Base-by-base conservation (phyloP, 2,888 invertebrate genomes). In the Steinernema hermaphroditum region DNA sequence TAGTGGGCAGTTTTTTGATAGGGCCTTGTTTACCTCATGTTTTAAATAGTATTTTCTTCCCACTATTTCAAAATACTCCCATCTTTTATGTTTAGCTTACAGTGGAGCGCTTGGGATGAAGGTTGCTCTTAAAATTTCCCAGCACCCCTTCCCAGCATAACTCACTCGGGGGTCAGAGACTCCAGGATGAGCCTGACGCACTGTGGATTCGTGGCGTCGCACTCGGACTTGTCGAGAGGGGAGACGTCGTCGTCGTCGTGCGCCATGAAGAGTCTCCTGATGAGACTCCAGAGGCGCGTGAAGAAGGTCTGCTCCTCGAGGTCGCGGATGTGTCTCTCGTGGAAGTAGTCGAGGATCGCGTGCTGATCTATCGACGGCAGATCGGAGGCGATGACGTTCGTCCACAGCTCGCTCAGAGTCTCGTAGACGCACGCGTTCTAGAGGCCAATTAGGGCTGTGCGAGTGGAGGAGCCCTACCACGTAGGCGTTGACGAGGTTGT, bases 351-450 rank as follows among this genome's bases (percentile, higher is more conserved):
- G n/a, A 46, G 46, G 19, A 46, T 46, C 46, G 46, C 46, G 16
- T 46, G 46, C 46, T 46, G 46, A 19, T 46, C 46, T 6, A 46
- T 46, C 46, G 46, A 16, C 6, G 46, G 46, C 46, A 46, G 46
- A 46, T 46, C 46, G 9, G 46, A 46, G 4, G 46, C 46, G 46
- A 46, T 46, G n/a, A 46, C 46, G 46, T 46, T 46, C n/a, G 46
- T 46, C 46, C 46, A 46, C 4, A 46, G 16, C 2, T 46, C 46
- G 46, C 46, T 46, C 4, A 46, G 46, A n/a, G 46, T 46, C 46
- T 46, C 46, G 19, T 46, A 46, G 19, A 46, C 46, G n/a, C 46
- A 46, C 46, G 46, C 46, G 46, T 46, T 46, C 46, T 46, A 46
- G 19, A 16, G n/a, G n/a, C n/a, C n/a, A n/a, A n/a, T n/a, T n/a